These are phyloP conservation scores for Zaprionus kolodkinae DNA, from an alignment of 1,140 invertebrate species.

Conservation along the genomic window DNA sequence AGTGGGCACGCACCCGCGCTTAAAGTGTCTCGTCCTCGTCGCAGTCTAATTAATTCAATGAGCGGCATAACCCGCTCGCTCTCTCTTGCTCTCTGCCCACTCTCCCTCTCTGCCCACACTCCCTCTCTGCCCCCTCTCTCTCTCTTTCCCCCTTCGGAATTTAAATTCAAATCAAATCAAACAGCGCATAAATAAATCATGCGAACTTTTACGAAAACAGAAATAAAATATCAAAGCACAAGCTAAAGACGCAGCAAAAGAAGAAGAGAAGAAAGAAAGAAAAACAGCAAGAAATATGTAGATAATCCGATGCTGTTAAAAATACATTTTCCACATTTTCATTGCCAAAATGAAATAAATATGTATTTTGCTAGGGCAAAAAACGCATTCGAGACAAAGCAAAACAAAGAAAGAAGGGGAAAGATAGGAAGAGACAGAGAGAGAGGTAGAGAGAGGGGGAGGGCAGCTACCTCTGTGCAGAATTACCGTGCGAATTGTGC, in stretches of 20 bases:
- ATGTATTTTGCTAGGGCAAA: constrained; percentile 30
- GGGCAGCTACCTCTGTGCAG: background rate
- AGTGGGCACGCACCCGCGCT: constrained; percentile 53
- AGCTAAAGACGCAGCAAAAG: background rate
- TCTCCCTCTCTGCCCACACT: background rate
- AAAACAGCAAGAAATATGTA: constrained; percentile 1
- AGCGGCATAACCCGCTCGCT: constrained; percentile 26
- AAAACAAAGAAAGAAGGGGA: background rate
- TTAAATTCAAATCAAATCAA: constrained; percentile 41
- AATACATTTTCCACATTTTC: constrained; percentile 72
- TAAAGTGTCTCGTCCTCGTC: constrained; percentile 66
- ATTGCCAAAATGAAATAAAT: constrained; percentile 67
- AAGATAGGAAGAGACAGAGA: constrained; percentile 1
- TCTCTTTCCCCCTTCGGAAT: background rate
- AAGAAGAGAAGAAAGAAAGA: background rate
- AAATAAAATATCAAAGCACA: constrained; percentile 26
- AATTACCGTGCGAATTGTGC: constrained; percentile 15
- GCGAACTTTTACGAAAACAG: constrained; percentile 6
- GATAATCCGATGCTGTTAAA: constrained; percentile 50
- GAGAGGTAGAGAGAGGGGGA: constrained; percentile 12
- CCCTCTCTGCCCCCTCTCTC: background rate
- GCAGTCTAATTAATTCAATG: constrained; percentile 83
- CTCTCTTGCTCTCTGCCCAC: background rate
- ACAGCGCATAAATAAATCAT: constrained; percentile 54
- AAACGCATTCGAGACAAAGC: constrained; percentile 49